Percentiles rank a stretch among this genome's conserved stretches.
phyloP scores from a whole-genome alignment of 2,113 vertebrate species.

The Hyperoodon ampullatus region DNA sequence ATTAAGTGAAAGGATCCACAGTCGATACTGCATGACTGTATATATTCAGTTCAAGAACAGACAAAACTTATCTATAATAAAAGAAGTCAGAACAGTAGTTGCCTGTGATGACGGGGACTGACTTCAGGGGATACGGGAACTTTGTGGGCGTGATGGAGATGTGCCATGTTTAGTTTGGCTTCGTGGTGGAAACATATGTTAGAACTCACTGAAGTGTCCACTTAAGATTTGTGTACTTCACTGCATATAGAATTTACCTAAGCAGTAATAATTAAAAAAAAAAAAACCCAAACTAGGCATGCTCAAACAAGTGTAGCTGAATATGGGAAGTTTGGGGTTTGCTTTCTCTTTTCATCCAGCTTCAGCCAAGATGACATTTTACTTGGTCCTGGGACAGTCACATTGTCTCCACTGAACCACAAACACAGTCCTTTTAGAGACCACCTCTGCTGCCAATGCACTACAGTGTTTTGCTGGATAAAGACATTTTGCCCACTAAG shows the following conservation, averaged over 20 bases:
- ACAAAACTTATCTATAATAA: not conserved
- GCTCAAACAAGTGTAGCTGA: not conserved
- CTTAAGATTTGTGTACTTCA: not conserved
- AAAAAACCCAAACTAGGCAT: not conserved
- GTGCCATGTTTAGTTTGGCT: not conserved
- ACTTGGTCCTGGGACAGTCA: not conserved
- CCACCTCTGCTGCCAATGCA: not conserved
- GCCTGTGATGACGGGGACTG: not conserved
- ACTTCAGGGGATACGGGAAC: fast-evolving
- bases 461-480: not conserved
- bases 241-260: not conserved
- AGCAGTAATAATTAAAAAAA: not conserved
- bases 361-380: not conserved
- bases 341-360: not conserved
- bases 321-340: not conserved
- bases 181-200: not conserved
- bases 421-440: not conserved
- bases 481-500: not conserved
- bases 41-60: not conserved
- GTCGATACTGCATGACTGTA: too few relatives aligned
- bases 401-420: not conserved
- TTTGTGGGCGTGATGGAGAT: not conserved
- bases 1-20: not conserved
- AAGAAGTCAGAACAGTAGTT: not conserved
- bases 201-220: not conserved